Percentiles rank a stretch among this genome's conserved stretches.
phyloP scores from a whole-genome alignment of 2,888 invertebrate genomes.

The Rapana venosa region DNA sequence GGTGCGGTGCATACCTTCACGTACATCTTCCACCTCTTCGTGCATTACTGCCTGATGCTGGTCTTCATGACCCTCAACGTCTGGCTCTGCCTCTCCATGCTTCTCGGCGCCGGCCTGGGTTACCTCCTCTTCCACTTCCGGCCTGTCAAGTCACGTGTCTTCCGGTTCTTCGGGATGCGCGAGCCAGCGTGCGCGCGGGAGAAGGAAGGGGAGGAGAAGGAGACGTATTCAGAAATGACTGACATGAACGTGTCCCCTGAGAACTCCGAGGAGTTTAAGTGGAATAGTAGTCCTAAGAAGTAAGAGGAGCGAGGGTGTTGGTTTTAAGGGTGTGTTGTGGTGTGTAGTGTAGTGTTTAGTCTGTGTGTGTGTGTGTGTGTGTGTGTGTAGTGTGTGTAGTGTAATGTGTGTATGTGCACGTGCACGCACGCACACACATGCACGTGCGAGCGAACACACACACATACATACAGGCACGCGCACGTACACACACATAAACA shows the following conservation, averaged over 20 bases:
- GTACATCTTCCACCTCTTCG: conserved; percentile 21
- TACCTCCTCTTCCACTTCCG: conserved; percentile 38
- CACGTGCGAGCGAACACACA: not conserved
- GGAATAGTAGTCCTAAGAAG: not conserved
- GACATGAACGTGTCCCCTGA: not conserved
- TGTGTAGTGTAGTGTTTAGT: no score
- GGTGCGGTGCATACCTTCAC: not conserved
- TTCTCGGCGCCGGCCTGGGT: conserved; percentile 33
- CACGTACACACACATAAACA: no score
- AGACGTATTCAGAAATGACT: not conserved
- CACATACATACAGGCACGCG: no score
- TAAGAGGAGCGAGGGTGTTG: not conserved
- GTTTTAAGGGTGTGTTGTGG: no score
- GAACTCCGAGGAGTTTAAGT: not conserved
- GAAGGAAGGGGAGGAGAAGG: not conserved
- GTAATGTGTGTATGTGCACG: not conserved
- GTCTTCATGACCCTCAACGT: conserved; percentile 37
- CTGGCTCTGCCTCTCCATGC: conserved; percentile 38
- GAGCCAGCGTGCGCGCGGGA: not conserved
- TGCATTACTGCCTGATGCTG: conserved; percentile 37
- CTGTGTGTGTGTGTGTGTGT: not conserved
- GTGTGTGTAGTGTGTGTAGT: not conserved
- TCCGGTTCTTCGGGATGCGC: not conserved
- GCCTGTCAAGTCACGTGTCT: conserved; percentile 31
- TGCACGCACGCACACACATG: not conserved